Conservation (phyloP, 2,113 vertebrate species). For the Ia io region DNA sequence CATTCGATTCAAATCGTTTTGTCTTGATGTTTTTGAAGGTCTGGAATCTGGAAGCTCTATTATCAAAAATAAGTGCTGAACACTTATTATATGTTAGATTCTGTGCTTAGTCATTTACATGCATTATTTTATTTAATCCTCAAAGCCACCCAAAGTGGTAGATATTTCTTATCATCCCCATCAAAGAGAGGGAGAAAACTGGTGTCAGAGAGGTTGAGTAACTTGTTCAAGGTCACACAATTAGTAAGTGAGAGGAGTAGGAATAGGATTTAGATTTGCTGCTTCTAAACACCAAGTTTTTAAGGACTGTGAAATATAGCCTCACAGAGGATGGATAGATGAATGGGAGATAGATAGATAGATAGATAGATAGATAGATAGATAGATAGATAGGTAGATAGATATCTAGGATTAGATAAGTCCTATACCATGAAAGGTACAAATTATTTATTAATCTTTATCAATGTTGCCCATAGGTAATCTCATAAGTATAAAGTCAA, state of each 20-base stretch:
- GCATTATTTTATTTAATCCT: background rate
- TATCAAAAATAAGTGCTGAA: background rate
- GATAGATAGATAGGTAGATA: background rate
- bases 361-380: background rate
- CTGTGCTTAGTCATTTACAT: background rate
- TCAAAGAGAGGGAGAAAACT: background rate
- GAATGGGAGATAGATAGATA: background rate
- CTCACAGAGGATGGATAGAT: background rate
- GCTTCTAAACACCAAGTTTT: background rate
- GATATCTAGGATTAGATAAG: background rate
- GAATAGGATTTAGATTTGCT: background rate
- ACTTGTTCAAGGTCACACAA: background rate
- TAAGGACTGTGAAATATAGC: conserved; percentile 15
- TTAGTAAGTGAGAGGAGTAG: background rate
- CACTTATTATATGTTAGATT: background rate
- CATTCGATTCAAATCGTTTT: background rate
- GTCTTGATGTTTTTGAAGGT: background rate
- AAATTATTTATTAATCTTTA: conserved; percentile 19
- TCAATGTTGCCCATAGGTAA: background rate
- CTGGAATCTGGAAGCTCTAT: background rate
- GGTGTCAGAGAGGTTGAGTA: background rate
- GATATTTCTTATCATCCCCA: background rate
- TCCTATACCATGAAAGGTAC: background rate
- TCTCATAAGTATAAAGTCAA: background rate
- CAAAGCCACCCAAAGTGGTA: background rate